Evolutionary conservation across 2,797 vertebrate species (phyloP).

Genomic region (Astyanax mexicanus): DNA sequence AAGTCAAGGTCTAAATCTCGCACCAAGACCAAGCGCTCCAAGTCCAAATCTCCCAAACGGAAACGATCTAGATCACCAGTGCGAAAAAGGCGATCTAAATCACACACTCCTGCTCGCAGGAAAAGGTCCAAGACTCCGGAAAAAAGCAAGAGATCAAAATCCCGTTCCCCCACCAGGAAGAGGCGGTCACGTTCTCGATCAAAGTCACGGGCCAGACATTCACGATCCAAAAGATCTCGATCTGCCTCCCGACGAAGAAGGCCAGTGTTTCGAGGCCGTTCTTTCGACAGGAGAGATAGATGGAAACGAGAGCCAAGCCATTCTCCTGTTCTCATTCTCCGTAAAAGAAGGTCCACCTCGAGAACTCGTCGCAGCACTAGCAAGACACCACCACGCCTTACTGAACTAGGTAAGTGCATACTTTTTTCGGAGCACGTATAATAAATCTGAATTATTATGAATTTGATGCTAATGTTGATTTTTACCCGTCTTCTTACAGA

Average conservation of each 20-base stretch:
- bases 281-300: slow-evolving; percentile 90
- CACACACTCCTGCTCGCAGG: slow-evolving; percentile 72
- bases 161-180: slow-evolving; percentile 80
- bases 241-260: slow-evolving; percentile 68
- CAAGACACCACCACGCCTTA: slow-evolving; percentile 88
- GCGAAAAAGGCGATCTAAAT: slow-evolving; percentile 77
- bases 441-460: not conserved
- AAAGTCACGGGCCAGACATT: slow-evolving; percentile 75
- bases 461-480: not conserved
- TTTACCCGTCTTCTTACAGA: slow-evolving; percentile 73
- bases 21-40: slow-evolving; percentile 71
- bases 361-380: slow-evolving; percentile 80
- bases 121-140: slow-evolving; percentile 78
- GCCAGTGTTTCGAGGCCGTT: slow-evolving; percentile 85
- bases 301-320: slow-evolving; percentile 93
- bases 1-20: slow-evolving; percentile 84
- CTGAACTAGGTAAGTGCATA: slow-evolving; percentile 89
- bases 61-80: slow-evolving; percentile 74
- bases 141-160: slow-evolving; percentile 83
- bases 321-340: slow-evolving; percentile 86
- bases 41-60: slow-evolving; percentile 71
- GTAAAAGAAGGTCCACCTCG: slow-evolving; percentile 82
- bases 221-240: slow-evolving; percentile 70
- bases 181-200: slow-evolving; percentile 89
- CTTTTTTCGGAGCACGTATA: not conserved